These are phyloP conservation scores for Botrylloides violaceus DNA, from an alignment of 23 tunicate species.

Conservation along the genomic window DNA sequence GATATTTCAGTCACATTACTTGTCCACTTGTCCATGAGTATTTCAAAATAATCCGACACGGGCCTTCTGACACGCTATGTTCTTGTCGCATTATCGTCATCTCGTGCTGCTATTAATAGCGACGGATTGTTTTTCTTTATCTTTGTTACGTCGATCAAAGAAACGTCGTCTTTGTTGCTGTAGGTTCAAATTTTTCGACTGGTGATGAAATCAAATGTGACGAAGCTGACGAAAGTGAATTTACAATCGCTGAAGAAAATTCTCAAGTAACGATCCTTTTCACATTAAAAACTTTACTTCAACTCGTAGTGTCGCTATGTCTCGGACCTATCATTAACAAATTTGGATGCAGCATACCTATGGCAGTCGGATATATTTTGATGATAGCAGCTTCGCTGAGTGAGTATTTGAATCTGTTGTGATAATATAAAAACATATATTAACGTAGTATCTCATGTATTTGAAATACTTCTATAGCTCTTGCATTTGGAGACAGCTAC, in stretches of 20 bases:
- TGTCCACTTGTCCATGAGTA: too few species aligned
- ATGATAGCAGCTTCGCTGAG: background rate
- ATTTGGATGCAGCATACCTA: background rate
- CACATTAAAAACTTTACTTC: background rate
- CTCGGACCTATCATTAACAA: background rate
- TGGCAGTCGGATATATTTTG: background rate
- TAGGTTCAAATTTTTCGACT: background rate
- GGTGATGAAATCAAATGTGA: background rate
- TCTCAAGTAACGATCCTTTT: background rate
- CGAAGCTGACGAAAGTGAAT: background rate
- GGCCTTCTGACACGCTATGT: background rate
- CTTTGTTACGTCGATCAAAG: background rate
- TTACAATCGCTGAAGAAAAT: background rate
- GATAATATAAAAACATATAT: too few species aligned
- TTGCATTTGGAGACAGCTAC: background rate
- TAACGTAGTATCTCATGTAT: too few species aligned
- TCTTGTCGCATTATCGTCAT: background rate
- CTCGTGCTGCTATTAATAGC: too few species aligned
- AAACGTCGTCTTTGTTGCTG: background rate
- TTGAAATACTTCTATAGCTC: background rate
- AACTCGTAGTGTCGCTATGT: background rate
- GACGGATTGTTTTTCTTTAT: background rate
- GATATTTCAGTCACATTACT: too few species aligned
- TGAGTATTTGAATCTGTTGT: too few species aligned
- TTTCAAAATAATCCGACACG: background rate